phyloP scores from a whole-genome alignment of 2,113 vertebrate genomes.

The Percina caprodes region DNA sequence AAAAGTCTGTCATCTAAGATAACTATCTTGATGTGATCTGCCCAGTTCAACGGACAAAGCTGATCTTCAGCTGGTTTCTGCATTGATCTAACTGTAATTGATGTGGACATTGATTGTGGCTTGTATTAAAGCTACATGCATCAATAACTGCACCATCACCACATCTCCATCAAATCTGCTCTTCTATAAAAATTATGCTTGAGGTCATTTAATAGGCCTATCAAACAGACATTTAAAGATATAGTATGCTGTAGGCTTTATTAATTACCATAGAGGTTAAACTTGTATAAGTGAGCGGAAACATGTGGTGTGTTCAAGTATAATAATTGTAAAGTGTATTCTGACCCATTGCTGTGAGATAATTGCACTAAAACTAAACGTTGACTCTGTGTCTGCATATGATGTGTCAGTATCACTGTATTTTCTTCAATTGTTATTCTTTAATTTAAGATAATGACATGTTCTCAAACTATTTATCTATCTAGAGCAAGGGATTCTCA shows the following conservation, averaged over 20 bases:
- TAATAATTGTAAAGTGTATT: neutral
- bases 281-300: neutral
- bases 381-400: neutral
- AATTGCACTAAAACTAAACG: neutral
- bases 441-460: neutral
- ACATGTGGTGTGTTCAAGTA: neutral
- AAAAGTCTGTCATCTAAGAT: neutral
- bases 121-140: constrained; percentile 3
- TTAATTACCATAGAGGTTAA: neutral
- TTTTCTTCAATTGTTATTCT: neutral
- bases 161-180: neutral
- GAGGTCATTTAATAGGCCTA: neutral
- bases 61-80: constrained; percentile 17
- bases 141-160: constrained; percentile 8
- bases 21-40: too few species aligned
- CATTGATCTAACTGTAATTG: constrained; percentile 14
- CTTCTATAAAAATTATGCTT: neutral
- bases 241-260: neutral
- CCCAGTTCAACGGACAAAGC: neutral
- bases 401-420: neutral
- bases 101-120: constrained; percentile 27
- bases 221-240: neutral
- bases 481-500: neutral
- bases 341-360: neutral
- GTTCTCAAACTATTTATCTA: neutral